Evolutionary conservation across 2,113 vertebrate species (phyloP).

Genomic region (Heteronetta atricapilla): DNA sequence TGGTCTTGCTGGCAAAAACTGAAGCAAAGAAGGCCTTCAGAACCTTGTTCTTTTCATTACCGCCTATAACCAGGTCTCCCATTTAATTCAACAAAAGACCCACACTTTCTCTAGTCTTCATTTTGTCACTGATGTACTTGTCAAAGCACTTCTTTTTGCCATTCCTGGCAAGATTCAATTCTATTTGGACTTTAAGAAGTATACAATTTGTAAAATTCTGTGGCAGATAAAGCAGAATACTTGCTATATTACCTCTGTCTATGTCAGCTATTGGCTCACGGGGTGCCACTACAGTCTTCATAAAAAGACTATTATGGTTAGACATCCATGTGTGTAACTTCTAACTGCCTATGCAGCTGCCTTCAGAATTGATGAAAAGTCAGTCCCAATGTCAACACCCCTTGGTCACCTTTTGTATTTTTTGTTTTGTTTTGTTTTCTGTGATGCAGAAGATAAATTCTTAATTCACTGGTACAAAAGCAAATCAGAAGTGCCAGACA

Average conservation of each 20-base stretch:
- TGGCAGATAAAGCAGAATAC: not conserved
- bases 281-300: not conserved
- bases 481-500: not conserved
- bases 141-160: not conserved
- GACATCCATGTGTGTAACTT: not conserved
- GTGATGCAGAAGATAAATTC: not conserved
- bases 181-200: not conserved
- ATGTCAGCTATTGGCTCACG: not conserved
- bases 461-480: not conserved
- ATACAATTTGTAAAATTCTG: not conserved
- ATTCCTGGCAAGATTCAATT: not conserved
- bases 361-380: not conserved
- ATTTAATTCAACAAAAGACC: not conserved
- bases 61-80: not conserved
- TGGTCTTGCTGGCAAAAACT: not conserved
- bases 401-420: accelerated
- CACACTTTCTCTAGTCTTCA: not conserved
- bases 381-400: not conserved
- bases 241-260: not conserved
- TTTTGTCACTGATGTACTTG: not conserved
- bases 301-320: not conserved
- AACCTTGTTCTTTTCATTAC: not conserved
- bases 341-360: accelerated
- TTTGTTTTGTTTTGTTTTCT: not conserved
- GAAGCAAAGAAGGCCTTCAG: not conserved